These are phyloP conservation scores for Melinaea menophilus DNA, from an alignment of 2,888 invertebrate genomes.

Conservation along the genomic window DNA sequence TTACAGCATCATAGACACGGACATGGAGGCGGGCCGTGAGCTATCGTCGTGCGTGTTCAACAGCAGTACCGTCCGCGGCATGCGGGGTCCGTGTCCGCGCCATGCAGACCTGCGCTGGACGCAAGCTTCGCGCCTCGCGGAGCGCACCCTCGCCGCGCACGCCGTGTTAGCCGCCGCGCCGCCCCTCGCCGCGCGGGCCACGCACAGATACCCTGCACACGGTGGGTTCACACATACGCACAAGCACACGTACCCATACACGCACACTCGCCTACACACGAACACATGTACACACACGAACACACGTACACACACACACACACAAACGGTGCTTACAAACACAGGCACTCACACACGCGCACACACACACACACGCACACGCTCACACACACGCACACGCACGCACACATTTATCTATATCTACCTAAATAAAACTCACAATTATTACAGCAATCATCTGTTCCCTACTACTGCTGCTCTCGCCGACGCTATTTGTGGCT, in stretches of 20 bases:
- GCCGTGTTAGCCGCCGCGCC: conserved; percentile 46
- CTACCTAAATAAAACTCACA: not conserved
- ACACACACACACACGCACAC: not conserved
- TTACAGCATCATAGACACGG: conserved; percentile 83
- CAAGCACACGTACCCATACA: not conserved
- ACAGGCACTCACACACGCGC: not conserved
- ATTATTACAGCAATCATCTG: conserved; percentile 53
- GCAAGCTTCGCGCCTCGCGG: conserved; percentile 55
- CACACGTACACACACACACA: not conserved
- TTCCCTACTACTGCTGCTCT: conserved; percentile 58
- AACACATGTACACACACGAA: not conserved
- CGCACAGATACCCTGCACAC: conserved; percentile 34
- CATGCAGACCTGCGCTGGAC: conserved; percentile 63
- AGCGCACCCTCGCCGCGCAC: conserved; percentile 44
- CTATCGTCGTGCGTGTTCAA: conserved; percentile 70
- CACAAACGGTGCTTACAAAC: not conserved
- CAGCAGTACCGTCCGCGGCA: conserved; percentile 53
- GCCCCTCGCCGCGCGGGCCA: conserved; percentile 29
- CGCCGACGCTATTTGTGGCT: conserved; percentile 70
- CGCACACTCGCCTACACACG: not conserved
- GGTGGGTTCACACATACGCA: conserved; percentile 31
- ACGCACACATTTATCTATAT: too few species aligned
- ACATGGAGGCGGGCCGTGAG: conserved; percentile 79
- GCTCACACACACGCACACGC: not conserved
- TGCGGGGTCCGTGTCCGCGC: conserved; percentile 50